Evolutionary conservation across 1,140 invertebrate genomes (phyloP).

Genomic region (Trichogramma pretiosum): DNA sequence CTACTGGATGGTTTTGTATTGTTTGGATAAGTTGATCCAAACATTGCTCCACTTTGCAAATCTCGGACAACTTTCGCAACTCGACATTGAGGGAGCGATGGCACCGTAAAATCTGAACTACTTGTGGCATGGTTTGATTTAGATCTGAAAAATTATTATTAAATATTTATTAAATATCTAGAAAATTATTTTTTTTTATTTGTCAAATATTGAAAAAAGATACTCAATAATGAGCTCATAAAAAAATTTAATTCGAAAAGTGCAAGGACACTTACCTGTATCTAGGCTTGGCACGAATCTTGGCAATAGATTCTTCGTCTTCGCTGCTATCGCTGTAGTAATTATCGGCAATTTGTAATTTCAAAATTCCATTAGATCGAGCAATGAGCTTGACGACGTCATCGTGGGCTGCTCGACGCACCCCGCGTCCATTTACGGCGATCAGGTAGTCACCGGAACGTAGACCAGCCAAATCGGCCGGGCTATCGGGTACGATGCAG

Average conservation of each 20-base stretch:
- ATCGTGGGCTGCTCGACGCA: slow-evolving; percentile 82
- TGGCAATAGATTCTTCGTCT: slow-evolving; percentile 52
- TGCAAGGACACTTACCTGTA: slow-evolving; percentile 48
- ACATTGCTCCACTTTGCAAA: slow-evolving; percentile 48
- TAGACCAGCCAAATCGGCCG: slow-evolving; percentile 75
- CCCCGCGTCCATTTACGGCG: slow-evolving; percentile 81
- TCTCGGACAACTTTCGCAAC: slow-evolving; percentile 50
- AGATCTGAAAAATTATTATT: slow-evolving; percentile 10
- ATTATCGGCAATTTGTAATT: slow-evolving; percentile 79
- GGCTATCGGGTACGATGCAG: slow-evolving; percentile 76
- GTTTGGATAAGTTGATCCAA: slow-evolving; percentile 35
- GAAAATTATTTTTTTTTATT: too few species aligned
- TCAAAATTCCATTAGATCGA: slow-evolving; percentile 66
- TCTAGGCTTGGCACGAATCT: slow-evolving; percentile 46
- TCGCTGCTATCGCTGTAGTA: slow-evolving; percentile 81
- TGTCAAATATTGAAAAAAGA: too few species aligned
- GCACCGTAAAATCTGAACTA: slow-evolving; percentile 4
- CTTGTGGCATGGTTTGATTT: slow-evolving; percentile 7
- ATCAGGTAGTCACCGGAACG: slow-evolving; percentile 85
- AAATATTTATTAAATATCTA: too few species aligned
- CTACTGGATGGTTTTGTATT: background rate
- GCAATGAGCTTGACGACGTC: slow-evolving; percentile 87
- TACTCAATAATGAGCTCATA: too few species aligned
- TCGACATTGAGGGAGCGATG: slow-evolving; percentile 38
- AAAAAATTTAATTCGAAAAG: slow-evolving; percentile 15